Evolutionary conservation across 2,888 invertebrate genomes (phyloP).

Genomic region (Drosophila anomelani): DNA sequence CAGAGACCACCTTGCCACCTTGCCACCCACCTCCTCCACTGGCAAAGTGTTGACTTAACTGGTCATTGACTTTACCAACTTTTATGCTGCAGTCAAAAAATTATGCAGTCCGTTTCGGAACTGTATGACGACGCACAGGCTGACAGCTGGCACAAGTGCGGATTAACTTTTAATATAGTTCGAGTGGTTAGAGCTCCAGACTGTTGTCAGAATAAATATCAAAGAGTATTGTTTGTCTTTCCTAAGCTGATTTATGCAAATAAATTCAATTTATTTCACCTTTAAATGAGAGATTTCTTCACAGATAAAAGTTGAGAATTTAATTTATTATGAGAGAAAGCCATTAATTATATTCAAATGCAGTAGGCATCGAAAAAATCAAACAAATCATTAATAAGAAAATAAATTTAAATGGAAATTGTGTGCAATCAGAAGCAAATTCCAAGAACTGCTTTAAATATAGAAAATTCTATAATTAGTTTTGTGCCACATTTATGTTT

Average conservation of each 20-base stretch:
- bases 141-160: constrained; percentile 15
- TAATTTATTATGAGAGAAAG: neutral
- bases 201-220: constrained; percentile 7
- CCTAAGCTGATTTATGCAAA: constrained; percentile 6
- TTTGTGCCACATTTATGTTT: neutral
- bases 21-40: neutral
- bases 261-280: constrained; percentile 8
- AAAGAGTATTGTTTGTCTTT: neutral
- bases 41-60: constrained; percentile 73
- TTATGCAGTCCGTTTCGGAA: constrained; percentile 52
- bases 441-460: neutral
- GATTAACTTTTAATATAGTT: constrained; percentile 26
- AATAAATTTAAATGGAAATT: neutral
- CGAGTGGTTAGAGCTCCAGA: constrained; percentile 2
- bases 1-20: constrained; percentile 12
- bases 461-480: neutral
- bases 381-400: constrained; percentile 1
- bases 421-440: neutral
- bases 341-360: constrained; percentile 5
- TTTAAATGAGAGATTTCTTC: constrained; percentile 1
- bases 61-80: constrained; percentile 78
- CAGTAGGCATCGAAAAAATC: neutral
- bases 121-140: constrained; percentile 18
- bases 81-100: constrained; percentile 76
- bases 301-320: neutral